Conservation (phyloP, 1,140 invertebrate genomes). For the Aphidius gifuensis region DNA sequence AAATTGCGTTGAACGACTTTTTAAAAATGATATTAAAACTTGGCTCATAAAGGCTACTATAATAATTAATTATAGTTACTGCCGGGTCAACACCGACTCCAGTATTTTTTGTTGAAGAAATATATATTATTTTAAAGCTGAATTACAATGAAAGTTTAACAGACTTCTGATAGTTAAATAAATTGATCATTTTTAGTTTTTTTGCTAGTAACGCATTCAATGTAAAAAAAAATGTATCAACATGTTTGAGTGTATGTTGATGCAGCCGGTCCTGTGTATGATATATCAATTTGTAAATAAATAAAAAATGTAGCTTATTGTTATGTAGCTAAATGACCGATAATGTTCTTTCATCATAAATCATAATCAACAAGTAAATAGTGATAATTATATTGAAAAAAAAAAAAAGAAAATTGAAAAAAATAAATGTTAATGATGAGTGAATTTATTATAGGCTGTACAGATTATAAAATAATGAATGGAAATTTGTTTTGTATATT, state of each 20-base stretch:
- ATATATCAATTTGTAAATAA: constrained; percentile 50
- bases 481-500: constrained; percentile 1
- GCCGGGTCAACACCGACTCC: too few species aligned
- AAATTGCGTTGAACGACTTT: too few species aligned
- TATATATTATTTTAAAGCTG: too few species aligned
- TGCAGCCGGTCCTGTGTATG: constrained; percentile 33
- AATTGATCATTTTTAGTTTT: too few species aligned
- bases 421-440: too few species aligned
- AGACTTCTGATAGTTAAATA: too few species aligned
- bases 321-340: constrained; percentile 49
- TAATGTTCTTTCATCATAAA: constrained; percentile 30
- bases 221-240: background rate
- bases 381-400: constrained; percentile 22
- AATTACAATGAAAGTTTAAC: too few species aligned
- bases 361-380: constrained; percentile 13
- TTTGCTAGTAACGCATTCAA: background rate
- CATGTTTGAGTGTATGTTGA: constrained; percentile 23
- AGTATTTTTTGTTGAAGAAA: too few species aligned
- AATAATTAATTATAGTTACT: too few species aligned
- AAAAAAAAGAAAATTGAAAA: constrained; percentile 19
- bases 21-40: too few species aligned
- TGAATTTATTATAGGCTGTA: background rate
- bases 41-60: too few species aligned
- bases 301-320: constrained; percentile 46
- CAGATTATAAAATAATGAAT: background rate